These are phyloP conservation scores for Lagopus leucura DNA, from an alignment of 2,113 vertebrate species.

Conservation along the genomic window DNA sequence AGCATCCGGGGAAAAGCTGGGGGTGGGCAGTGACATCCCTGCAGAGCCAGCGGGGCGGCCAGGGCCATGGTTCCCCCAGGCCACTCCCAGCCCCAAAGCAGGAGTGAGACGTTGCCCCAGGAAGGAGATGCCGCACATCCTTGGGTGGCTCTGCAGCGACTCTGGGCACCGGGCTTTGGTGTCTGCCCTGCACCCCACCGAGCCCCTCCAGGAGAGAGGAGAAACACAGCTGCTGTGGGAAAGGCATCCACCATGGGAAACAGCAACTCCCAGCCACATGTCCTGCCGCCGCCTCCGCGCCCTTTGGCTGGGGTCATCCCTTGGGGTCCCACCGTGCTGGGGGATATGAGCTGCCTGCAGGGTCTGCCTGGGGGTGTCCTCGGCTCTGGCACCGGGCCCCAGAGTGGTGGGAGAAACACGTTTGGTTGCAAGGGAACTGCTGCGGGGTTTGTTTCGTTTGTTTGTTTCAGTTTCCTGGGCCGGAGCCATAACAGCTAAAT, in stretches of 20 bases:
- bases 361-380: not conserved
- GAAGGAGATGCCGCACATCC: not conserved
- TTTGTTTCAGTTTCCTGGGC: not conserved
- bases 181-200: rapidly evolving
- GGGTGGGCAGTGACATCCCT: not conserved
- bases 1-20: not conserved
- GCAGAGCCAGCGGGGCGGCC: not conserved
- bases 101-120: not conserved
- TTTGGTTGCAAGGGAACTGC: not conserved
- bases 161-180: not conserved
- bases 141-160: rapidly evolving
- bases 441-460: not conserved
- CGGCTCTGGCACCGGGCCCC: not conserved
- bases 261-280: not conserved
- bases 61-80: not conserved
- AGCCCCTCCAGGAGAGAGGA: not conserved
- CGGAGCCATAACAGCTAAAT: not conserved
- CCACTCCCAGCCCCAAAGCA: not conserved
- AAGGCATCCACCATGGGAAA: slow-evolving; percentile 45
- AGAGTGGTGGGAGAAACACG: not conserved
- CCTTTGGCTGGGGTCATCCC: not conserved
- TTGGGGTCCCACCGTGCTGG: not conserved
- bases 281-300: not conserved
- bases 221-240: slow-evolving; percentile 1
- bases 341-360: too few species aligned